Conservation (phyloP, 37 sponge, comb jelly and placozoan genomes). For the Ianthella basta region DNA sequence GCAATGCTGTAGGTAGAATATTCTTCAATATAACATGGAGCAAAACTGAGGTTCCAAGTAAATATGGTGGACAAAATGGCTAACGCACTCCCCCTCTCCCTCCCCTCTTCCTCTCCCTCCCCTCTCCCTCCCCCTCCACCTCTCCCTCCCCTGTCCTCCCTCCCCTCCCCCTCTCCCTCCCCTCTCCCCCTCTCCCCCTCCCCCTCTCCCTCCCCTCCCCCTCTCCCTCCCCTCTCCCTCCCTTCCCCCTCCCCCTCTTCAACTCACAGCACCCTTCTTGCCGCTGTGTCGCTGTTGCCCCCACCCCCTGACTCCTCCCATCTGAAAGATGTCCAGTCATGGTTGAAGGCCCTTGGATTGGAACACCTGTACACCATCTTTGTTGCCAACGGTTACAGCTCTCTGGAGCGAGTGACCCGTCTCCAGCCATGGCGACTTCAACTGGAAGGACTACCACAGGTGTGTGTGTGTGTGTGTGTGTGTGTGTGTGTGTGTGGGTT, state of each 20-base stretch:
- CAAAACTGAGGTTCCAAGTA: too few species aligned
- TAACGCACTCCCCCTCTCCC: too few species aligned
- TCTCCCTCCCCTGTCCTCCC: too few species aligned
- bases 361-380: slow-evolving; percentile 43
- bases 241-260: too few species aligned
- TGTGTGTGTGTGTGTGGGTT: background rate
- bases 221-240: background rate
- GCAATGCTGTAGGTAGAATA: background rate
- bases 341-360: slow-evolving; percentile 56
- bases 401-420: slow-evolving; percentile 48
- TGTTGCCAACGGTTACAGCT: slow-evolving; percentile 8
- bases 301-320: slow-evolving; percentile 50
- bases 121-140: too few species aligned
- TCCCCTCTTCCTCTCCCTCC: too few species aligned
- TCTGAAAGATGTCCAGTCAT: slow-evolving; percentile 37
- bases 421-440: slow-evolving; percentile 50
- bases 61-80: too few species aligned
- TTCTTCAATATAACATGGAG: too few species aligned
- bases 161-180: too few species aligned
- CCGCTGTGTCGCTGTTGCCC: slow-evolving; percentile 47
- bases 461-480: background rate
- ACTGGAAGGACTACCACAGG: slow-evolving; percentile 38
- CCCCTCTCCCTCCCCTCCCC: background rate
- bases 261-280: slow-evolving; percentile 60
- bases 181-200: too few species aligned